Evolutionary conservation across 2,113 vertebrate species (phyloP).

Genomic region (Epinephelus fuscoguttatus): DNA sequence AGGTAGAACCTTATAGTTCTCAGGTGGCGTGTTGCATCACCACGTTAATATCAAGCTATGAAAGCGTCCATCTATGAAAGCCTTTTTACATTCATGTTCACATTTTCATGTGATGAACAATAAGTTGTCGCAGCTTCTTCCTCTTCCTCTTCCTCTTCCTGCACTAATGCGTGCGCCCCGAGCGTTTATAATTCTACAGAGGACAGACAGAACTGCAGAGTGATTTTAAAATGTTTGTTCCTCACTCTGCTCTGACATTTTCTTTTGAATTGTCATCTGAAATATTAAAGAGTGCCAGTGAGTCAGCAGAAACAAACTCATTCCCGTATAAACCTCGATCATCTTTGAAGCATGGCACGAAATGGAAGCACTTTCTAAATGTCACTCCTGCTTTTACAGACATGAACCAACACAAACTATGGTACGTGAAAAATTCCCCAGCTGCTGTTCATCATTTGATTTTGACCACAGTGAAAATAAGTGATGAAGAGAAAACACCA

Average conservation of each 20-base stretch:
- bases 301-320: constrained; percentile 61
- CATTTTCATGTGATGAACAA: background rate
- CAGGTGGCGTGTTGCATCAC: background rate
- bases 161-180: background rate
- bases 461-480: background rate
- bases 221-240: constrained; percentile 32
- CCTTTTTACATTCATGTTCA: background rate
- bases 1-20: too few species aligned
- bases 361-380: constrained; percentile 30
- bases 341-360: constrained; percentile 14
- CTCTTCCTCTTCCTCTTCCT: background rate
- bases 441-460: background rate
- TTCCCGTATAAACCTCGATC: constrained; percentile 30
- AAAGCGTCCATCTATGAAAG: background rate
- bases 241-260: constrained; percentile 59
- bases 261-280: constrained; percentile 63
- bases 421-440: background rate
- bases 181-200: background rate
- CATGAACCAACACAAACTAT: background rate
- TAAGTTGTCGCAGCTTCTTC: background rate
- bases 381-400: background rate
- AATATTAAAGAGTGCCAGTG: constrained; percentile 71
- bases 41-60: background rate
- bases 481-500: background rate
- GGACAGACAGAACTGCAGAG: background rate